Base-by-base conservation (phyloP, 2,888 invertebrate genomes). In the Atethmia centrago region DNA sequence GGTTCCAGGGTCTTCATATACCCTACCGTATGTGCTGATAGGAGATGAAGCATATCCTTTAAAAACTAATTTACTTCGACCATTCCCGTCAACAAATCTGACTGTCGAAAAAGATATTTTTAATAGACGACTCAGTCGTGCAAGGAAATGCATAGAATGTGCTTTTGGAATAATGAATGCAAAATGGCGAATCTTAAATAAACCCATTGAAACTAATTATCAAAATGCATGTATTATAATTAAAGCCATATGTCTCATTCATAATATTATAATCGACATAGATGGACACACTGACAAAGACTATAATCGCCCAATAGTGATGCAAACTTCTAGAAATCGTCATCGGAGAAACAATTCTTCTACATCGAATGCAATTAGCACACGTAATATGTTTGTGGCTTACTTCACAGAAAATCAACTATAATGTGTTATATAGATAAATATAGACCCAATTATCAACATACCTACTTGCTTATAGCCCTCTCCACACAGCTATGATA, bases 1-100 rank as follows among this genome's bases (percentile, higher is more conserved):
- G 31, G 42, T 69, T 62, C 51, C 66, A 71, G 45, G 40, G 14
- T 62, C 66, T 83, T 67, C 77, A 61, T 61, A 61, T 61, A 42
- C 61, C 25, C 61, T 61, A 42, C 61, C 61, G 25, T 61, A 61
- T 45, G 21, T 36, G 74, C n/a, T 66, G 36, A 51, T 66, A 55
- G 55, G 51, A n/a, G 79, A 85, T 67, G 84, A 85, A 80, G 84
- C 80, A 47, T 85, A 77, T 72, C 80, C 85, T 51, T 76, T 85
- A 14, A 77, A 82, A 79, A 58, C 47, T 19, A 72, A 83, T 79
- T 47, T 83, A 28, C 78, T 83, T 80, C 72, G 79, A n/a, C 84
- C 84, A 19, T 83, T 73, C 63, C 72, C 79, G 49, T 62, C 61
- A 56, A 63, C 63, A 36, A 56, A 9, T 49, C 64, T 81, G 42